These are phyloP conservation scores for Sterrhoptilus dennistouni DNA, from an alignment of 2,113 vertebrate species.

Conservation along the genomic window DNA sequence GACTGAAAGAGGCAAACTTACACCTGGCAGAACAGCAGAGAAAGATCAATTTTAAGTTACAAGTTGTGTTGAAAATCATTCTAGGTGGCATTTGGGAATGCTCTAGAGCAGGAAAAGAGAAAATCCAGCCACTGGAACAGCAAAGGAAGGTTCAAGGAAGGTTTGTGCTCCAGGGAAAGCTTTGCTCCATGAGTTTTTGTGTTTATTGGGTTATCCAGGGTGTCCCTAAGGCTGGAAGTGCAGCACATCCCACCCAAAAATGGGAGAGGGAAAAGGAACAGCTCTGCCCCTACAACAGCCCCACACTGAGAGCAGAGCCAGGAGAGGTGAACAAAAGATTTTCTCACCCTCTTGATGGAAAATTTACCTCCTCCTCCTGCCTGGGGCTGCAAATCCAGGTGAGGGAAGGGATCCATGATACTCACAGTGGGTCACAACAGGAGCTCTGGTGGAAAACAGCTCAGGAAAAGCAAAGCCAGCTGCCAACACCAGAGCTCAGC, in stretches of 20 bases:
- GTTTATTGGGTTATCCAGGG: not conserved
- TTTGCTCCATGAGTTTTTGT: too few relatives aligned
- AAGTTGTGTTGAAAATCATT: conserved; percentile 11
- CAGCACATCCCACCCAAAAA: not conserved
- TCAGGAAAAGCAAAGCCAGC: conserved; percentile 9
- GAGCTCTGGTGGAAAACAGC: not conserved
- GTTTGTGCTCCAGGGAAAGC: too few relatives aligned
- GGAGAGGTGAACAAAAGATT: not conserved
- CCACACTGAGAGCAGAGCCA: not conserved
- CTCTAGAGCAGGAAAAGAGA: not conserved
- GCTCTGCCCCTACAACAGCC: not conserved
- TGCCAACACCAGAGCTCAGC: not conserved
- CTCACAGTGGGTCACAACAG: conserved; percentile 9
- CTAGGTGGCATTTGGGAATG: not conserved
- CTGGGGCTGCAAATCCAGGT: not conserved
- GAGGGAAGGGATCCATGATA: not conserved
- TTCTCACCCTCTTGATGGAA: not conserved
- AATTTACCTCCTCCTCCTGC: not conserved
- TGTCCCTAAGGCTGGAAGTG: not conserved
- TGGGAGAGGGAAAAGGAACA: not conserved
- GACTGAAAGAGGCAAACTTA: conserved; percentile 67
- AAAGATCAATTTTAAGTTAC: not conserved
- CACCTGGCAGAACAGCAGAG: conserved; percentile 69
- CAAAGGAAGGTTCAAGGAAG: not conserved
- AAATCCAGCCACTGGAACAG: not conserved